These are phyloP conservation scores for Alouatta palliata DNA, from an alignment of 2,113 vertebrate species.

Conservation along the genomic window DNA sequence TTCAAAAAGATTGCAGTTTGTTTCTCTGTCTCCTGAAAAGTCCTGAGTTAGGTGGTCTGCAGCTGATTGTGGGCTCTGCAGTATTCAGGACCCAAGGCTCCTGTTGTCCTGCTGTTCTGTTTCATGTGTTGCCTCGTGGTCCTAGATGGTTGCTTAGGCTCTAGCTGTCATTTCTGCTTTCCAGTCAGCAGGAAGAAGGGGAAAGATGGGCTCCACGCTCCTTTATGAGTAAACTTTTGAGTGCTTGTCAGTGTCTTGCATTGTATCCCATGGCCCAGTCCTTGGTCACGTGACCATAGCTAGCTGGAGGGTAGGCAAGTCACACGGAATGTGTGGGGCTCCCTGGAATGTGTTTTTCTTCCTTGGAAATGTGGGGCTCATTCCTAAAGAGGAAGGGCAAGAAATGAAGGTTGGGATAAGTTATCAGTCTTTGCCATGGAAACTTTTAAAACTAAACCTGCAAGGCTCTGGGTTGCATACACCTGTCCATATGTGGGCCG, in stretches of 20 bases:
- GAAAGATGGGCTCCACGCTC: neutral
- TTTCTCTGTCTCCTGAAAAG: neutral
- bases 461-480: neutral
- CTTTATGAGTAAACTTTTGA: neutral
- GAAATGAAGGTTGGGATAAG: neutral
- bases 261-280: neutral
- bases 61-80: too few relatives aligned
- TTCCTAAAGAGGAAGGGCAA: neutral
- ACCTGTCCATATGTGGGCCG: neutral
- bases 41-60: neutral
- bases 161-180: neutral
- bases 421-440: neutral
- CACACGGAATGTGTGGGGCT: too few relatives aligned
- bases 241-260: neutral
- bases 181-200: neutral
- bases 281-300: neutral
- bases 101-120: neutral
- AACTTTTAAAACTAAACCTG: neutral
- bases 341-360: neutral
- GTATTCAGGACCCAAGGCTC: neutral
- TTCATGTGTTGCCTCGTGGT: neutral
- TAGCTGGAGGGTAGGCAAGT: neutral
- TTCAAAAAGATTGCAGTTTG: neutral
- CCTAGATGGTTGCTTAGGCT: neutral
- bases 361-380: neutral